Evolutionary conservation across 1,140 invertebrate species (phyloP), one percentile per base, ranked within the genome.

Genomic region (Penaeus vannamei): DNA sequence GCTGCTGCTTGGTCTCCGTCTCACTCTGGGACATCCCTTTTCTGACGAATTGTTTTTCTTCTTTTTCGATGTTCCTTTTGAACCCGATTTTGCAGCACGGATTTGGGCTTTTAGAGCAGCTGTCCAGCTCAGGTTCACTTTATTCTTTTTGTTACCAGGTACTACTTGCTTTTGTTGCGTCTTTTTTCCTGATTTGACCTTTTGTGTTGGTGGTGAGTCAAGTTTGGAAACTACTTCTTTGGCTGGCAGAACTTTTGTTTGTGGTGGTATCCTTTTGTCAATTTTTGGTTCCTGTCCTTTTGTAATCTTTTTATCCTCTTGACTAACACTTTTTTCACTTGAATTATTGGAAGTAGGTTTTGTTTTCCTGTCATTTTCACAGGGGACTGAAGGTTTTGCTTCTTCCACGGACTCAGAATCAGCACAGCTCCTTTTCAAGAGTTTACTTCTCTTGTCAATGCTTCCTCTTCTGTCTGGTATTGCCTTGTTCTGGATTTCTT

Each of bases 61-160:
- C 26, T 42, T 42, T 3, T 42, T 59, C 77, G 23, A 23, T n/a
- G 76, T 32, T 36, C 86, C 64, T 82, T 81, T 83, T 20, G 80
- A 61, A 72, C 32, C 79, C 36, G 79, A 83, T 23, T 88, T 86
- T 14, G 87, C 84, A 76, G 90, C 90, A 26, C 86, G 87, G 59
- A 91, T 91, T 61, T 87, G 87, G 36, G 91, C 91, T 61, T 91
- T 91, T 76, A 91, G 66, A 64, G 91, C 88, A 22, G 89, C 91
- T 29, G 91, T 91, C 91, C 91, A 91, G 61, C 91, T 90, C 26
- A 90, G 89, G n/a, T 87, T 84, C 7, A 91, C 87, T 88, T 91
- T 91, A 23, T 80, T 86, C 36, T 91, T 91, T 82, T 91, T 91
- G 66, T 42, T 36, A 46, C 23, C 42, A 10, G 80, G 81, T 32